A percentile compares a stretch with the other conserved stretches of the same genome.
These are phyloP conservation scores for Bubalus kerabau DNA, from an alignment of 2,113 vertebrate species.

Conservation along the genomic window DNA sequence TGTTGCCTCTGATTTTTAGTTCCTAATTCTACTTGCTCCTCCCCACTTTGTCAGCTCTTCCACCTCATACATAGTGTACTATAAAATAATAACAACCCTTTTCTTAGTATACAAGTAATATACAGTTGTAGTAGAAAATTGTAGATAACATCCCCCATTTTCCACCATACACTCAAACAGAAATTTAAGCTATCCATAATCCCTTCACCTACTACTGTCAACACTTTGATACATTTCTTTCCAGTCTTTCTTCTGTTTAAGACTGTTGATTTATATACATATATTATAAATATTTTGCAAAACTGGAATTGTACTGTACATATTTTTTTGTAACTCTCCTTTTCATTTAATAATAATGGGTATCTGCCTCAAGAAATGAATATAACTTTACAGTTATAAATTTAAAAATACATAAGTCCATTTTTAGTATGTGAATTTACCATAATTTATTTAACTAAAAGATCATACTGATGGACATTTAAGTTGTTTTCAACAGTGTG, in stretches of 20 bases:
- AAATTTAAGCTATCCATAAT: not conserved
- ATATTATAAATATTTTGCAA: not conserved
- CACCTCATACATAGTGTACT: not conserved
- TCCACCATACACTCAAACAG: not conserved
- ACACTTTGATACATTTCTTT: not conserved
- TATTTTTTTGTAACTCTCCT: not conserved
- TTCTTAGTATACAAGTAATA: constrained; percentile 1
- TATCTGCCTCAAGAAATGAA: not conserved
- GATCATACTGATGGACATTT: not conserved
- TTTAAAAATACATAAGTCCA: not conserved
- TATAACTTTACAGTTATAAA: not conserved
- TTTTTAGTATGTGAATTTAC: not conserved
- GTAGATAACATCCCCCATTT: not conserved
- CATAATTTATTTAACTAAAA: not conserved
- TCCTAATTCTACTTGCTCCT: not conserved
- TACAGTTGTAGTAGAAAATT: not conserved
- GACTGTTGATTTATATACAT: not conserved
- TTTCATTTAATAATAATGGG: not conserved
- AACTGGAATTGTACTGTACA: not conserved
- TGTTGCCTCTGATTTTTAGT: not conserved
- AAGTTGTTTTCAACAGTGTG: not conserved
- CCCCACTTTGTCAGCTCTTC: not conserved
- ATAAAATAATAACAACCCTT: not conserved
- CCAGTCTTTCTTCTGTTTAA: not conserved
- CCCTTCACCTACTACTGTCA: not conserved